These are phyloP conservation scores for Prenolepis imparis DNA, from an alignment of 2,888 invertebrate genomes.

Conservation along the genomic window DNA sequence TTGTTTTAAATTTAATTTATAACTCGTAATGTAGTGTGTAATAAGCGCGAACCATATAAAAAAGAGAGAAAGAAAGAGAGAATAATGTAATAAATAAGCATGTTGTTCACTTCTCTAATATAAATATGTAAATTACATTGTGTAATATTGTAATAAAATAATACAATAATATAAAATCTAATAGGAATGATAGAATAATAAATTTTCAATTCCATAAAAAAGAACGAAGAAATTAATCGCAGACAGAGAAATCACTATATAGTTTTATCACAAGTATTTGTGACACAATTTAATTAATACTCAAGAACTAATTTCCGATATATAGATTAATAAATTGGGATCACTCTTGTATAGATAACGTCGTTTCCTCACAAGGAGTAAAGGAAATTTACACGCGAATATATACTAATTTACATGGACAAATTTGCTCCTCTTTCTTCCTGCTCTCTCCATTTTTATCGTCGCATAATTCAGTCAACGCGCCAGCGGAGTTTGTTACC, in stretches of 20 bases:
- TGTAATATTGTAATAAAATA: background rate
- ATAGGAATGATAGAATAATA: background rate
- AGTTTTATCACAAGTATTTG: background rate
- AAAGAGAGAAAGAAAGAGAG: background rate
- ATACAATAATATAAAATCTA: background rate
- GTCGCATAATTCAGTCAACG: conserved; percentile 37
- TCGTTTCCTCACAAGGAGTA: background rate
- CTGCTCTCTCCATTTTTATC: conserved; percentile 5
- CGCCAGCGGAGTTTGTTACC: conserved; percentile 12
- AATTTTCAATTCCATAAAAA: background rate
- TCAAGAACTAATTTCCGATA: background rate
- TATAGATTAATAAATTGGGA: background rate
- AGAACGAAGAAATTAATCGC: background rate
- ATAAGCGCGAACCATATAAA: background rate
- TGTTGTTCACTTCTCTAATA: background rate
- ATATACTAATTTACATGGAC: conserved; percentile 40
- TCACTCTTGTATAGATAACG: conserved; percentile 1
- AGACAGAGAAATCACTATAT: background rate
- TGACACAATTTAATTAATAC: conserved; percentile 21
- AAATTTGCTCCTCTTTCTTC: conserved; percentile 22
- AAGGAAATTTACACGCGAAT: conserved; percentile 21
- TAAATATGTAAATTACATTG: background rate
- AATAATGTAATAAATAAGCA: background rate
- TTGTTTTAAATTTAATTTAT: background rate
- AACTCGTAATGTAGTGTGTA: background rate